Percentiles rank a stretch among this genome's conserved stretches.
Evolutionary conservation across 1,140 invertebrate species (phyloP).

Genomic region (Heliconius hewitsoni): DNA sequence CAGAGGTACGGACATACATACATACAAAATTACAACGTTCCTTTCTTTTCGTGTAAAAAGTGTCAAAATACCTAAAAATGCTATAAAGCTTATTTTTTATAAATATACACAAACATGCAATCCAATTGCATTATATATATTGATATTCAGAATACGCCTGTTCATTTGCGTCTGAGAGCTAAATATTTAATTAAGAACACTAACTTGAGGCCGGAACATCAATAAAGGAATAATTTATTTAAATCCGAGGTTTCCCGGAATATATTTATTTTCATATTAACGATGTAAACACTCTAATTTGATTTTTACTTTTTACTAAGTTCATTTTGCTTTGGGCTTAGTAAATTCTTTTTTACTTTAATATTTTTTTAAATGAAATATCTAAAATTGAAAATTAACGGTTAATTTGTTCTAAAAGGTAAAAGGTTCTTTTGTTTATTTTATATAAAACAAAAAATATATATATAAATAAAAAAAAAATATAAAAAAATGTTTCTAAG

Average conservation of each 20-base stretch:
- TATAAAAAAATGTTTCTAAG: no score
- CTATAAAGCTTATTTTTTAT: background rate
- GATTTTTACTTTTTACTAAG: background rate
- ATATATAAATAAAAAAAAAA: no score
- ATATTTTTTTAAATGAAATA: background rate
- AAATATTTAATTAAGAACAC: slow-evolving; percentile 56
- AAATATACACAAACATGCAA: background rate
- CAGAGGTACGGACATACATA: no score
- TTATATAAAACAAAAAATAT: no score
- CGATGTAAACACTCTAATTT: slow-evolving; percentile 8
- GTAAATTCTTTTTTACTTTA: background rate
- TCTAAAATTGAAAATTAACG: no score
- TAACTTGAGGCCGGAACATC: slow-evolving; percentile 43
- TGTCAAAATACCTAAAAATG: background rate
- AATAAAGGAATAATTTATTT: slow-evolving; percentile 43
- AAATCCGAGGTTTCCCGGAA: slow-evolving; percentile 25
- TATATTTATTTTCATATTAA: slow-evolving; percentile 24
- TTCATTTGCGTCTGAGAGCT: slow-evolving; percentile 49
- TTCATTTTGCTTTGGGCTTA: background rate
- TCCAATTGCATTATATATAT: background rate
- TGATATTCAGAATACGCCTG: slow-evolving; percentile 14
- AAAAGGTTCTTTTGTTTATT: no score
- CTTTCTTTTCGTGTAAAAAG: no score
- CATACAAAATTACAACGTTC: no score
- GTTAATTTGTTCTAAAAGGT: no score